A percentile compares a stretch with the other conserved stretches of the same genome.
These are phyloP conservation scores for Chitala chitala DNA, from an alignment of 2,113 vertebrate genomes.

Conservation along the genomic window DNA sequence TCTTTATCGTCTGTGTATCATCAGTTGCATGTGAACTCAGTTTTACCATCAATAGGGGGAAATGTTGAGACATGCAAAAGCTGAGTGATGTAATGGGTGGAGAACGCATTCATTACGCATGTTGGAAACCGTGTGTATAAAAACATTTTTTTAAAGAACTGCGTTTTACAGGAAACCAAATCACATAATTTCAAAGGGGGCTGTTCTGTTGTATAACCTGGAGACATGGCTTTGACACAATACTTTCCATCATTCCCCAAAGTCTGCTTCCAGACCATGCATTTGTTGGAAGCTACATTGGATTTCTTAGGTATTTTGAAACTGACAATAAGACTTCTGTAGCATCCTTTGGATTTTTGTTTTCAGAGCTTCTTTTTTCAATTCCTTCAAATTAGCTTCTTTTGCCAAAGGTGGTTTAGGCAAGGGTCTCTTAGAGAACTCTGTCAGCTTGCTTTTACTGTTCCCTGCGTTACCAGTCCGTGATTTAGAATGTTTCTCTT, in stretches of 20 bases:
- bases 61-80: no score
- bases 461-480: not conserved
- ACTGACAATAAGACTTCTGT: not conserved
- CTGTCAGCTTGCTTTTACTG: slow-evolving; percentile 1
- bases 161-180: not conserved
- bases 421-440: not conserved
- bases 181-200: not conserved
- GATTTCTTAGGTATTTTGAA: slow-evolving; percentile 56
- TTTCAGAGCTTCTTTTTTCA: not conserved
- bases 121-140: no score
- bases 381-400: not conserved
- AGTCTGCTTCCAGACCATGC: not conserved
- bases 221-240: not conserved
- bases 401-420: not conserved
- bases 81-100: no score
- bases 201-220: not conserved
- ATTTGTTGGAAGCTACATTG: not conserved
- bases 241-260: not conserved
- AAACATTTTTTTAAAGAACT: not conserved
- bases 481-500: not conserved
- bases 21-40: no score
- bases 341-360: not conserved
- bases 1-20: no score
- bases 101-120: no score
- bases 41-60: no score